These are phyloP conservation scores for Isichthys henryi DNA, from an alignment of 2,113 vertebrate genomes.

Conservation along the genomic window DNA sequence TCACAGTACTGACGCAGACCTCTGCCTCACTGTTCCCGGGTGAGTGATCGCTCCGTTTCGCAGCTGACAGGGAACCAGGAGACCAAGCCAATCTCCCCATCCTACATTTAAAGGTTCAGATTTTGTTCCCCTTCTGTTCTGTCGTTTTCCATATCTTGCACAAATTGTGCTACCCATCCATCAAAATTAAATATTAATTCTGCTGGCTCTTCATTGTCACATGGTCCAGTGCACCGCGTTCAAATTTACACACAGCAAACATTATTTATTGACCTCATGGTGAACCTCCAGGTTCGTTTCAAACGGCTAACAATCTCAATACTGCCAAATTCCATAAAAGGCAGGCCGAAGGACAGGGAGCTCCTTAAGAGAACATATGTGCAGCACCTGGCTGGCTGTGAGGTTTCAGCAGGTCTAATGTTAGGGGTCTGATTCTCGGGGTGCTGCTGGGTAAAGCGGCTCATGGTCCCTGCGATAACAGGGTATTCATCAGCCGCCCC, in stretches of 20 bases:
- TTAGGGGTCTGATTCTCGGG: background rate
- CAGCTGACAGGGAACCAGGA: background rate
- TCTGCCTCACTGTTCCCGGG: background rate
- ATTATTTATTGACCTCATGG: background rate
- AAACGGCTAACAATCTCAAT: background rate
- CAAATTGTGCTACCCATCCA: background rate
- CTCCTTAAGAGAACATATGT: background rate
- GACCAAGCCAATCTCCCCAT: background rate
- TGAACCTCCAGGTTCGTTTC: background rate
- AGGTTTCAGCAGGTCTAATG: too few species aligned
- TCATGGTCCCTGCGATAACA: conserved; percentile 34
- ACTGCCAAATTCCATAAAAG: background rate
- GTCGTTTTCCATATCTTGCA: background rate
- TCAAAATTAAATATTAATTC: background rate
- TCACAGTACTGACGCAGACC: background rate
- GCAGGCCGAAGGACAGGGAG: too few species aligned
- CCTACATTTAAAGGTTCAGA: background rate
- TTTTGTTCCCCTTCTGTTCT: background rate
- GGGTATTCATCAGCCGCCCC: conserved; percentile 42
- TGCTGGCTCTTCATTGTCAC: background rate
- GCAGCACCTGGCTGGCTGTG: background rate
- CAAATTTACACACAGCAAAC: background rate
- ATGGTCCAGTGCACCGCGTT: background rate
- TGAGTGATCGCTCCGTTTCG: background rate
- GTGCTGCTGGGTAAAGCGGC: background rate